A percentile compares a stretch with the other conserved stretches of the same genome.
Evolutionary conservation across 2,797 vertebrate genomes (phyloP).

Genomic region (Syngnathus acus): DNA sequence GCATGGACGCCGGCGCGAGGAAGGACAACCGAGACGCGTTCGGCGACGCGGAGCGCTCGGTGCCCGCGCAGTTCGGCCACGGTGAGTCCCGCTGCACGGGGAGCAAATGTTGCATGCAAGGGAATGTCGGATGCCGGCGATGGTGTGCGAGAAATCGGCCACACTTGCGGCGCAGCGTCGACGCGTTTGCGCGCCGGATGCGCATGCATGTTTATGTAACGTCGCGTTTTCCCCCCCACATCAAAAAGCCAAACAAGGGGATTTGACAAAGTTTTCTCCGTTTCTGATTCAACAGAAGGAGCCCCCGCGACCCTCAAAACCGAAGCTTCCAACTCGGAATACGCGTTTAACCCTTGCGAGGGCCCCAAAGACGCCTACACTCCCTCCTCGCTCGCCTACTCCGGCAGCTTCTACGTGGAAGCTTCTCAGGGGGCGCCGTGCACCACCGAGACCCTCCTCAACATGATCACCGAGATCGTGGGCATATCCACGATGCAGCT

Average conservation of each 20-base stretch:
- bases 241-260: slow-evolving; percentile 10
- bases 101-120: slow-evolving; percentile 28
- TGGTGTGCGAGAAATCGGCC: neutral
- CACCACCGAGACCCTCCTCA: slow-evolving; percentile 93
- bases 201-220: slow-evolving; percentile 63
- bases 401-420: slow-evolving; percentile 96
- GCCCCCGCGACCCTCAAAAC: slow-evolving; percentile 73
- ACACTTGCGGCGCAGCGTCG: slow-evolving; percentile 9
- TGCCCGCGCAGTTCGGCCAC: slow-evolving; percentile 75
- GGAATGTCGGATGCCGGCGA: neutral
- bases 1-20: slow-evolving; percentile 69
- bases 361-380: slow-evolving; percentile 71
- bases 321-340: slow-evolving; percentile 75
- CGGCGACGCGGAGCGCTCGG: slow-evolving; percentile 67
- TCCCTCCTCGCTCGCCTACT: slow-evolving; percentile 85
- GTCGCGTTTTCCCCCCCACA: slow-evolving; percentile 2
- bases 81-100: slow-evolving; percentile 68
- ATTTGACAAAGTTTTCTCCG: slow-evolving; percentile 48
- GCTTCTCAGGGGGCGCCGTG: slow-evolving; percentile 85
- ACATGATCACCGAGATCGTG: slow-evolving; percentile 94
- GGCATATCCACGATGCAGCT: slow-evolving; percentile 85
- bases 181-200: slow-evolving; percentile 28
- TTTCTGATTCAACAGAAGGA: slow-evolving; percentile 61
- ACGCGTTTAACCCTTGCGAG: slow-evolving; percentile 74
- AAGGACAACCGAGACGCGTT: slow-evolving; percentile 71